These are phyloP conservation scores for Eospalax fontanierii DNA, from an alignment of 2,797 vertebrate genomes.

Conservation along the genomic window DNA sequence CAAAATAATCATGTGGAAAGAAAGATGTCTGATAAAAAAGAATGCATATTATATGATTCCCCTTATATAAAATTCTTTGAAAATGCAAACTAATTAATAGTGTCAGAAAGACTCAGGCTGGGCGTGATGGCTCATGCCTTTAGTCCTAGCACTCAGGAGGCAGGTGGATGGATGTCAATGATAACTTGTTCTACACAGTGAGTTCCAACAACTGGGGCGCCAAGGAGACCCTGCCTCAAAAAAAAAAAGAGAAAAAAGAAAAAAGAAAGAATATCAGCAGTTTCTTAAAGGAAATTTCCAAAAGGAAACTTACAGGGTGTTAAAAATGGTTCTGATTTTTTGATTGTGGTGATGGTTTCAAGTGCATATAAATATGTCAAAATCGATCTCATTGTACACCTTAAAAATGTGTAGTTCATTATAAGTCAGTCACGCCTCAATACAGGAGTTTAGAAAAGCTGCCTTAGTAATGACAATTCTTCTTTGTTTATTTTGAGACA, in stretches of 20 bases:
- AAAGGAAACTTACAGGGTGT: neutral
- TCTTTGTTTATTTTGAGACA: too few species aligned
- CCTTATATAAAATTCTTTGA: conserved; percentile 34
- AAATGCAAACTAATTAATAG: neutral
- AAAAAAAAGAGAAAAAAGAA: too few species aligned
- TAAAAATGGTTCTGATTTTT: neutral
- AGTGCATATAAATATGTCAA: conserved; percentile 31
- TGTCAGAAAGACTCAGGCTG: neutral
- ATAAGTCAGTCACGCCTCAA: too few species aligned
- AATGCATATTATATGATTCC: neutral
- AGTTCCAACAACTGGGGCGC: too few species aligned
- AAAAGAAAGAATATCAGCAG: neutral
- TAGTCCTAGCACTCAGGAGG: too few species aligned
- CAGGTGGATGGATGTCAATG: neutral
- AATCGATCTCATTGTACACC: neutral
- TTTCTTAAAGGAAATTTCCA: neutral
- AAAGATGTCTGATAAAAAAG: conserved; percentile 35
- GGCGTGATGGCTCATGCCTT: too few species aligned
- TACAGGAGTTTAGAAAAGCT: too few species aligned
- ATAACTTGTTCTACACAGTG: too few species aligned
- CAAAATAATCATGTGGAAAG: neutral
- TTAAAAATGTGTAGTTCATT: neutral
- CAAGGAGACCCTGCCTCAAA: too few species aligned
- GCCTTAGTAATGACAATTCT: too few species aligned
- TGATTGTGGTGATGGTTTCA: neutral